Percentiles rank a stretch among this genome's conserved stretches.
Evolutionary conservation across 1,140 invertebrate genomes (phyloP).

Genomic region (Drosophila sturtevanti): DNA sequence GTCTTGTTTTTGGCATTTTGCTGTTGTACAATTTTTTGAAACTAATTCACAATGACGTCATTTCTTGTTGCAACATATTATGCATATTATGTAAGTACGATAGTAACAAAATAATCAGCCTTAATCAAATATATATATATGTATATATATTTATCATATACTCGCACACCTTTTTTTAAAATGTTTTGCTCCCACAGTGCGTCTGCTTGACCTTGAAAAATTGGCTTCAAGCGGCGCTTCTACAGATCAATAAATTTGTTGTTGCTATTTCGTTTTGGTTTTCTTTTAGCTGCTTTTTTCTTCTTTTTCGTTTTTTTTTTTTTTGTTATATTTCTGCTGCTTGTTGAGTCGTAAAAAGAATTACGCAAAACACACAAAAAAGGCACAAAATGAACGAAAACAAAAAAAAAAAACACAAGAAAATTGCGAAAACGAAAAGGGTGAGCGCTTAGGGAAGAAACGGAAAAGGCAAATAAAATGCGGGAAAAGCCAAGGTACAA

Average conservation of each 20-base stretch:
- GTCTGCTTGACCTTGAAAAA: conserved; percentile 76
- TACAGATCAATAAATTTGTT: conserved; percentile 65
- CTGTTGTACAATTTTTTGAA: conserved; percentile 66
- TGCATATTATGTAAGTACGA: background rate
- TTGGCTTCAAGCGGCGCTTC: conserved; percentile 63
- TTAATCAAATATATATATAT: conserved; percentile 59
- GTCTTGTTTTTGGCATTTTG: conserved; percentile 56
- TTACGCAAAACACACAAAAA: conserved; percentile 57
- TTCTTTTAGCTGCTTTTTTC: too few species aligned
- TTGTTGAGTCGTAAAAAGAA: conserved; percentile 79
- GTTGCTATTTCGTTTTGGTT: background rate
- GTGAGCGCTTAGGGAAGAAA: conserved; percentile 18
- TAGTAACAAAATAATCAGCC: background rate
- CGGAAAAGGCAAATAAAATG: conserved; percentile 55
- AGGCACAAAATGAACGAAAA: conserved; percentile 50
- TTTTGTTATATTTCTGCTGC: conserved; percentile 59
- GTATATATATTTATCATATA: conserved; percentile 25
- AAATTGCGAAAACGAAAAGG: conserved; percentile 6
- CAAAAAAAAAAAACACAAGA: conserved; percentile 17
- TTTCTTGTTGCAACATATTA: conserved; percentile 9
- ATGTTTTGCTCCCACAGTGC: conserved; percentile 41
- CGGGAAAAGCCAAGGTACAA: conserved; percentile 53
- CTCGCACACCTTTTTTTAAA: background rate
- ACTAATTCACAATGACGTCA: conserved; percentile 78
- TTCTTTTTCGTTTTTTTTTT: conserved; percentile 16